Percentiles rank a stretch among this genome's conserved stretches.
Conservation (phyloP, 2,888 invertebrate genomes). For the Portevinia maculata region DNA sequence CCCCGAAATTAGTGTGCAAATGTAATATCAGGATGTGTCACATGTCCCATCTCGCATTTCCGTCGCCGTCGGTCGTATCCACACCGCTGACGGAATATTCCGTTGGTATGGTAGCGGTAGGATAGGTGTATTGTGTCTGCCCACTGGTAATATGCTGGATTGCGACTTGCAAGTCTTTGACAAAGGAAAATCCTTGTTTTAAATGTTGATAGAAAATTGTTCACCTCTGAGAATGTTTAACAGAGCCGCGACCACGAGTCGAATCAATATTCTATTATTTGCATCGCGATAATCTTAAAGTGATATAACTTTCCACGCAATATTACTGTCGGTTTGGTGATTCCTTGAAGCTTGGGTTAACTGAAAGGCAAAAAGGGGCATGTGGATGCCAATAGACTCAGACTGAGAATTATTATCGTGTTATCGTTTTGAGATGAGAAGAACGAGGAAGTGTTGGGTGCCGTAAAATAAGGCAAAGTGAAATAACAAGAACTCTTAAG, state of each 20-base stretch:
- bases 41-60: background rate
- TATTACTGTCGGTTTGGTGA: conserved; percentile 16
- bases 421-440: conserved; percentile 11
- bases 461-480: too few relatives aligned
- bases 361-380: background rate
- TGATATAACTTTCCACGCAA: background rate
- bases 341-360: conserved; percentile 33
- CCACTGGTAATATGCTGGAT: conserved; percentile 15
- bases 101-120: conserved; percentile 19
- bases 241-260: conserved; percentile 35
- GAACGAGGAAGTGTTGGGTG: background rate
- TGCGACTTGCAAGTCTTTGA: conserved; percentile 26
- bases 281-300: too few relatives aligned
- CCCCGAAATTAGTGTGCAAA: conserved; percentile 39
- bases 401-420: conserved; percentile 15
- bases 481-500: too few relatives aligned
- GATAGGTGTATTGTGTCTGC: conserved; percentile 6
- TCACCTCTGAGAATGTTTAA: conserved; percentile 44
- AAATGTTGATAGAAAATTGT: conserved; percentile 15
- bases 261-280: conserved; percentile 25
- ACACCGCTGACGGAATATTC: conserved; percentile 23
- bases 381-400: background rate
- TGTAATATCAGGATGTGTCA: conserved; percentile 45
- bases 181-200: background rate
- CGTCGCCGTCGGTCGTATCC: background rate